Conservation (phyloP, 2,888 invertebrate species). For the Tribolium freemani region DNA sequence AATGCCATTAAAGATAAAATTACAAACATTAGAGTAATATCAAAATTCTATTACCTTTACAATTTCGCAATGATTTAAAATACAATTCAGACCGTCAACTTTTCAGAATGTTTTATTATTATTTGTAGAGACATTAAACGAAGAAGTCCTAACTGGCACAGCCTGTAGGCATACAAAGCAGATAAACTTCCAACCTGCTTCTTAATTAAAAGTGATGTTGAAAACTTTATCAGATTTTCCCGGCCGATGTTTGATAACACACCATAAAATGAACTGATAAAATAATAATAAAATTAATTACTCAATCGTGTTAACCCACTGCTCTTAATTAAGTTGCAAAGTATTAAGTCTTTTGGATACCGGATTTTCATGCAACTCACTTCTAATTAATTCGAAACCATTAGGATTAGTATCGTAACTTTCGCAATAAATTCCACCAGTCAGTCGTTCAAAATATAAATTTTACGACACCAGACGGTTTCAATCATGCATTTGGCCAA, state of each 20-base stretch:
- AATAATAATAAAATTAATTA: constrained; percentile 38
- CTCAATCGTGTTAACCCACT: constrained; percentile 27
- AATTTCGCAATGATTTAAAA: too few relatives aligned
- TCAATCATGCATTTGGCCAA: not conserved
- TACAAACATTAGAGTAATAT: too few relatives aligned
- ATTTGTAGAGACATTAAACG: too few relatives aligned
- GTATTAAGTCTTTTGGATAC: constrained; percentile 26
- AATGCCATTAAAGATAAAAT: too few relatives aligned
- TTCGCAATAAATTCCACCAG: constrained; percentile 12
- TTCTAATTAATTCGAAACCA: constrained; percentile 14
- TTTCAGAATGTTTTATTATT: too few relatives aligned
- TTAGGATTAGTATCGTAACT: constrained; percentile 8
- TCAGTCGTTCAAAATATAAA: not conserved
- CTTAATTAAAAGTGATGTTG: not conserved
- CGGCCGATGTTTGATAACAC: not conserved
- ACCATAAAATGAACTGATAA: constrained; percentile 30
- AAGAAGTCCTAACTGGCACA: too few relatives aligned
- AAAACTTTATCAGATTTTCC: not conserved
- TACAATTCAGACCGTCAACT: too few relatives aligned
- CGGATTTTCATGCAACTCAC: constrained; percentile 38
- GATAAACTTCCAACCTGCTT: too few relatives aligned
- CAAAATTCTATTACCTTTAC: too few relatives aligned
- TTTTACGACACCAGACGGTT: constrained; percentile 2
- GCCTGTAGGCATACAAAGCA: too few relatives aligned
- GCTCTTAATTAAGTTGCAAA: constrained; percentile 36